Evolutionary conservation across 37 sponge, comb jelly and placozoan species (phyloP).

Genomic region (Petrosia ficiformis): DNA sequence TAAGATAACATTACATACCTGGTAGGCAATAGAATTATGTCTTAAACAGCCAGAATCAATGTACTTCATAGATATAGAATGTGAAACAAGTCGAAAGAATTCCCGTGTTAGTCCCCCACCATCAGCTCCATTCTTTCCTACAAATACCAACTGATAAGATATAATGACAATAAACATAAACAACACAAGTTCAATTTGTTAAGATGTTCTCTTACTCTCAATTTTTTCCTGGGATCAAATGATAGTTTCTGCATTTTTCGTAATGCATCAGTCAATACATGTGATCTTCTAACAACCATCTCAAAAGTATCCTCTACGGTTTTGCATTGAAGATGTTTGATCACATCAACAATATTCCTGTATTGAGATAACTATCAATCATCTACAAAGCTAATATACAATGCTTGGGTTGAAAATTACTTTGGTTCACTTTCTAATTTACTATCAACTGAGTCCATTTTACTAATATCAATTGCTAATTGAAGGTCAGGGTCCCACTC

Average conservation of each 20-base stretch:
- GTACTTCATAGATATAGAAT: not conserved
- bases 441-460: no score
- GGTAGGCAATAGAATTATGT: not conserved
- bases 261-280: not conserved
- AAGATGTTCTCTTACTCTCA: not conserved
- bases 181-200: no score
- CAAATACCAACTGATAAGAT: not conserved
- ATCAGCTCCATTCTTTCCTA: not conserved
- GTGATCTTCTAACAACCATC: not conserved
- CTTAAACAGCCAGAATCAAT: not conserved
- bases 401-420: no score
- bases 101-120: not conserved
- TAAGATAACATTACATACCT: no score
- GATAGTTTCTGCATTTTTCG: not conserved
- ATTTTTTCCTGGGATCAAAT: not conserved
- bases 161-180: not conserved
- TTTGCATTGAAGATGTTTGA: not conserved
- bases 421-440: no score
- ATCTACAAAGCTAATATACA: no score
- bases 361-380: no score
- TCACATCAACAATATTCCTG: not conserved
- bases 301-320: not conserved
- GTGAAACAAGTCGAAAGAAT: not conserved
- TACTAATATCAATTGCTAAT: no score
- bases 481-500: no score